Conservation (phyloP, 2,113 vertebrate genomes). For the Chrysochloris asiatica region DNA sequence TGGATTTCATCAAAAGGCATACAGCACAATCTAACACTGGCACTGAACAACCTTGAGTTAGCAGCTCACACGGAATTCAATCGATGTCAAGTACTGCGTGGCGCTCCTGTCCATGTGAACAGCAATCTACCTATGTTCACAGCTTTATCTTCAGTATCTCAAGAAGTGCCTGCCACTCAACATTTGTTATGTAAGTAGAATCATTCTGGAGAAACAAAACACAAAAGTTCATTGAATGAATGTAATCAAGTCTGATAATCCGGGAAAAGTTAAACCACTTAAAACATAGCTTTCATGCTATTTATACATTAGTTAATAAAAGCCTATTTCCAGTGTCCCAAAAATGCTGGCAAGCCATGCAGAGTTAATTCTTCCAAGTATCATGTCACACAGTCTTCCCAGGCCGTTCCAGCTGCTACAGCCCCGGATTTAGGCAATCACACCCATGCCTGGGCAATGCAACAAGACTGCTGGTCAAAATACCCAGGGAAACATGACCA, state of each 20-base stretch:
- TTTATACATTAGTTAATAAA: slow-evolving; percentile 44
- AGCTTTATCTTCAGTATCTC: not conserved
- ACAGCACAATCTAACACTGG: not conserved
- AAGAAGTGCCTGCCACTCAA: not conserved
- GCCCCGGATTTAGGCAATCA: not conserved
- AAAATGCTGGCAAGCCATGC: not conserved
- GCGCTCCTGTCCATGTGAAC: not conserved
- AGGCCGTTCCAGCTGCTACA: not conserved
- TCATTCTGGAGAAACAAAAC: slow-evolving; percentile 27
- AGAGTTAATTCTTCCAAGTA: not conserved
- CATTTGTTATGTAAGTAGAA: not conserved
- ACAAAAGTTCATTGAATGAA: not conserved
- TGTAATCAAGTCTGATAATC: not conserved
- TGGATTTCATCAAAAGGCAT: not conserved
- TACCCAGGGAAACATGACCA: too few relatives aligned
- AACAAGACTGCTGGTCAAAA: not conserved
- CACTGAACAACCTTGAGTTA: not conserved
- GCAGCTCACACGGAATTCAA: not conserved
- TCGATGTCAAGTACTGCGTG: not conserved
- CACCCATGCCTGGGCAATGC: not conserved
- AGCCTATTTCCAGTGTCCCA: slow-evolving; percentile 16
- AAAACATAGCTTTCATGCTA: not conserved
- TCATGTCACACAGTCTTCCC: not conserved
- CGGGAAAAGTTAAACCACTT: not conserved
- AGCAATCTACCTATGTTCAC: not conserved